phyloP scores from a whole-genome alignment of 2,888 invertebrate species.

The Orthonevra nobilis region DNA sequence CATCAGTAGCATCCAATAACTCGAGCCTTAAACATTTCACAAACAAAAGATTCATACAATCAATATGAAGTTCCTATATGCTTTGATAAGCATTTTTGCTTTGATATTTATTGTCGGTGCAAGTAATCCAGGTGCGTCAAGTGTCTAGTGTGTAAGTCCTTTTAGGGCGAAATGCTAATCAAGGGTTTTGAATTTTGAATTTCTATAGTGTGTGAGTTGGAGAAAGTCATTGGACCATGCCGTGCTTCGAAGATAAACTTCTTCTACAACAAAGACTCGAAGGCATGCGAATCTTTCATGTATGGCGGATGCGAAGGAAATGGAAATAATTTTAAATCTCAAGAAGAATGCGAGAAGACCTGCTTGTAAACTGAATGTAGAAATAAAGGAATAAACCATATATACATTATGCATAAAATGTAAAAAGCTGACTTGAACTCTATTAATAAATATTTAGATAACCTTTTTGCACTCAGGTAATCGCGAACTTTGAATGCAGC shows the following conservation, averaged over 20 bases:
- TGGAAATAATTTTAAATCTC: slow-evolving; percentile 71
- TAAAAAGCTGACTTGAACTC: no score
- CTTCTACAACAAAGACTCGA: slow-evolving; percentile 70
- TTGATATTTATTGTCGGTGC: slow-evolving; percentile 55
- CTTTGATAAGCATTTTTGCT: slow-evolving; percentile 65
- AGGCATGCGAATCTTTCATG: slow-evolving; percentile 72
- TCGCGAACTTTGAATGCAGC: no score
- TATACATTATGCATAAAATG: no score
- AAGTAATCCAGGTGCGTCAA: slow-evolving; percentile 43
- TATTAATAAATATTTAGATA: no score
- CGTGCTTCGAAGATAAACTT: slow-evolving; percentile 65
- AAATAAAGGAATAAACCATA: no score
- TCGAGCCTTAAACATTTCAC: slow-evolving; percentile 21
- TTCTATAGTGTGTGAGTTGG: slow-evolving; percentile 71
- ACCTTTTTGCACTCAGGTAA: no score
- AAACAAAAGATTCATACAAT: no score
- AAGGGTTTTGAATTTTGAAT: background rate
- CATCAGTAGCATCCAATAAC: slow-evolving; percentile 37
- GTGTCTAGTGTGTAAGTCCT: no score
- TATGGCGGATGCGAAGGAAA: slow-evolving; percentile 74
- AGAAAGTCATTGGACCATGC: slow-evolving; percentile 72
- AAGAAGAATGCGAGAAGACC: slow-evolving; percentile 71
- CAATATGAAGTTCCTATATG: slow-evolving; percentile 59
- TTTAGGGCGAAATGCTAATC: no score
- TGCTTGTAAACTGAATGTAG: slow-evolving; percentile 62